Evolutionary conservation across 92 coral and sea anemone genomes (phyloP).

Genomic region (Blastomussa wellsi): DNA sequence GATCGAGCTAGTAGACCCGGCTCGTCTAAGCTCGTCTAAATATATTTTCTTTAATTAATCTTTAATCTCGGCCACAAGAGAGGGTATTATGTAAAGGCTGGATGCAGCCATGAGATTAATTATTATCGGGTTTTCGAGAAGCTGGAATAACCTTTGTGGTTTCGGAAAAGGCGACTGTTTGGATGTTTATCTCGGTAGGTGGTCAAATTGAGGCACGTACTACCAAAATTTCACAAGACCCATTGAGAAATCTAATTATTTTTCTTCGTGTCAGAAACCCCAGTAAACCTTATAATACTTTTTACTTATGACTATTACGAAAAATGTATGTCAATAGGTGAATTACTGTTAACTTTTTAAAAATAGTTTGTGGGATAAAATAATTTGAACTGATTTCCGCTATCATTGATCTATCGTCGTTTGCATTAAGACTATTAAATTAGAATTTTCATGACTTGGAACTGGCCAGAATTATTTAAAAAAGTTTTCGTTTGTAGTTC

Average conservation of each 20-base stretch:
- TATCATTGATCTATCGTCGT: not conserved
- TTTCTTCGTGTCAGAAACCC: not conserved
- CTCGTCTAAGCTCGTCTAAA: not conserved
- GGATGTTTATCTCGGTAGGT: constrained; percentile 14
- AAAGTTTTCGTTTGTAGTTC: not conserved
- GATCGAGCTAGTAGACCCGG: not conserved
- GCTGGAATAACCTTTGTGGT: not conserved
- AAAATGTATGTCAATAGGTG: not conserved
- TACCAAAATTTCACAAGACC: not conserved
- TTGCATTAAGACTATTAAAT: not conserved
- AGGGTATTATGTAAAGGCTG: not conserved
- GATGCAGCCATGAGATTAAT: not conserved
- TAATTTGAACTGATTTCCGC: not conserved
- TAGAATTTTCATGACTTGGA: not conserved
- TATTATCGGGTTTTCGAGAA: not conserved
- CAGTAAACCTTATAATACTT: not conserved
- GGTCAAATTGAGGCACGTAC: constrained; percentile 7
- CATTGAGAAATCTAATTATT: not conserved
- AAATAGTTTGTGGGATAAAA: not conserved
- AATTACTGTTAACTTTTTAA: not conserved
- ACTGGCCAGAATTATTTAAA: not conserved
- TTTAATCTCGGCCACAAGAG: not conserved
- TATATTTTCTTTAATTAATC: not conserved
- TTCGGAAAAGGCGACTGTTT: not conserved
- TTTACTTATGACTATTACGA: not conserved